Evolutionary conservation across 2,113 vertebrate genomes (phyloP), one percentile per base, ranked within the genome.

Genomic region (Pristiophorus japonicus): DNA sequence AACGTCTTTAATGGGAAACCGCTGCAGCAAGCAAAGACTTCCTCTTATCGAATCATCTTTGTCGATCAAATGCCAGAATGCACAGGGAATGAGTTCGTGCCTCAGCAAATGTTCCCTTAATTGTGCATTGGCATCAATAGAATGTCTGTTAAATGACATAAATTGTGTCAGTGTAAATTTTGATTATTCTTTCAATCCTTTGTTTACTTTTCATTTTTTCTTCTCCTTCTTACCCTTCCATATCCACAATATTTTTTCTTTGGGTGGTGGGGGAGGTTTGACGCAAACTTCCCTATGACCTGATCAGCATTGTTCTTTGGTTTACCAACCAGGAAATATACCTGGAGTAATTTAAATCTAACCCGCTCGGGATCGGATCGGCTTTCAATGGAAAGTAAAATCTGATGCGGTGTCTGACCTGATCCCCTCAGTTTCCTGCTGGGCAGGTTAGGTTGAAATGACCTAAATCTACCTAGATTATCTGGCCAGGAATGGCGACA

Each of bases 11-110:
- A 94, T 45, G 65, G 63, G 45, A 94, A 94, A 34, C 27, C 66
- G 51, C 47, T 67, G 66, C 73, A 34, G 65, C 93, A 94, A 70
- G 27, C 65, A 47, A 70, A 67, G 51, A 42, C 11, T 42, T 51
- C 42, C 24, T 94, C 66, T 94, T 94, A 94, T 94, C 66, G 42
- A 70, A 94, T 94, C 45, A 67, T 94, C 66, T 34, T 51, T 73
- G 66, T 94, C 27, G 30, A 70, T 51, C 24, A 2, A 73, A 70
- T 94, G 51, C 38, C 45, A 47, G 66, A 70, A 34, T 70, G 45
- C 73, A 2, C 45, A 10, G 42, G 66, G 66, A 94, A 70, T 70
- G 42, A 94, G 10, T 51, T 70, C 42, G 27, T 73, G 65, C 93
- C 93, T 94, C 65, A 92, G 38, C 38, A 94, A 70, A 94, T 70